Base-by-base conservation (phyloP, 2,113 vertebrate genomes). In the Rhea americana region DNA sequence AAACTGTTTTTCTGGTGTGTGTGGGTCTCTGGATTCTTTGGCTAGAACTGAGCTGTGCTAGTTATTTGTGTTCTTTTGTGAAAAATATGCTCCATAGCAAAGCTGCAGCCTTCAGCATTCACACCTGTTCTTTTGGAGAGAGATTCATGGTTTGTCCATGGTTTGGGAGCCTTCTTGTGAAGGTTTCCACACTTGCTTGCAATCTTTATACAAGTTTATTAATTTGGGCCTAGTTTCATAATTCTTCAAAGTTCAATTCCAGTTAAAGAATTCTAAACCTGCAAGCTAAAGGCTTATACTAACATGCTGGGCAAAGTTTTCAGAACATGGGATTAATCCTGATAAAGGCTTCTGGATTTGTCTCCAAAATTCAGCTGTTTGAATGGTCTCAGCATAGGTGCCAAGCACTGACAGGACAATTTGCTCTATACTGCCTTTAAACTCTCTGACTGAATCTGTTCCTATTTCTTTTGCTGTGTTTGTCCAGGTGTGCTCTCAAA, bases 401-500 rank as follows among this genome's bases (percentile, higher is more conserved):
- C 66, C 85, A 93, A 75, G 58, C 43, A 62, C 4, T 93, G 87
- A 45, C 20, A 65, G 79, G 78, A 85, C 39, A 92, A 10, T 85
- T 94, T 85, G 89, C 39, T 45, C 35, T 91, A 9, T 41, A 55
- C 81, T 90, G 13, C 82, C 65, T 91, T 83, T 66, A 86, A 70
- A 12, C 77, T 90, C 85, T 82, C 70, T 94, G 96, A 94, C 91
- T 74, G 72, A 83, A 47, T 80, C 25, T 56, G 73, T 93, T 91
- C 74, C 48, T 86, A 77, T 85, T 86, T 62, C 56, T 83, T 70
- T 61, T 94, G 58, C 80, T 89, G 41, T 96, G 94, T 96, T 96
- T 96, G 91, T 78, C 73, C 95, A 96, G 94, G 89, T 95, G 90
- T 51, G 85, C 45, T 94, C 77, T 84, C 62, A 72, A 2, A 20